Evolutionary conservation across 1,140 invertebrate species (phyloP), one percentile per base, ranked within the genome.

Genomic region (Danaus plexippus): DNA sequence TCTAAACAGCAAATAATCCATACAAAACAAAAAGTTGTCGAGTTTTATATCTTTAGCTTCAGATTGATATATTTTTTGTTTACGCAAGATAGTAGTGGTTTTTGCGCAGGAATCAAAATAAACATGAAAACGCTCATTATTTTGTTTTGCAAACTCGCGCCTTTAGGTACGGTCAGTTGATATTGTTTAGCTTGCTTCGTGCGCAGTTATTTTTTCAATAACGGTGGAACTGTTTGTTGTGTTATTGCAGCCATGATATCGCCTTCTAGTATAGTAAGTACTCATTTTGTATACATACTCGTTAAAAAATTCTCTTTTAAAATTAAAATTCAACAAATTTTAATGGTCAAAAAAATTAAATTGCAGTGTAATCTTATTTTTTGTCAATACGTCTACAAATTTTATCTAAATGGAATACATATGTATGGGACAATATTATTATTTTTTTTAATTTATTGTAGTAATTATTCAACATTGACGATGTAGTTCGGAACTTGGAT

Each of bases 31-130:
- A 40, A n/a, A 50, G 50, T 52, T 52, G 50, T 52, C 18, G 12
- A 43, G 42, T 43, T 32, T 0, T 43, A 51, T 52, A 43, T 12
- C 42, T 43, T 10, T 52, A 7, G 15, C 18, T 11, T 12, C 9
- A 53, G 57, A 49, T 47, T 13, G 18, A 4, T 49, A 47, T 57
- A 46, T 52, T 55, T 41, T 40, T 18, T 43, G 42, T 47, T 54
- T 52, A 32, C 40, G 43, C 52, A 59, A 15, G 47, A 40, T 49
- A 57, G 43, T 49, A 44, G 43, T 22, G 52, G 45, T 51, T 51
- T 57, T 57, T 57, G 54, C 42, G 11, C 52, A 63, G 44, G 43
- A 50, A 67, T 68, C 66, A 63, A 71, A 73, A 73, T 69, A 68
- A 32, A 68, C 57, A 67, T 49, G 52, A 7, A 12, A 46, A 12